Evolutionary conservation across 1,140 invertebrate species (phyloP).

Genomic region (Argopecten irradians): DNA sequence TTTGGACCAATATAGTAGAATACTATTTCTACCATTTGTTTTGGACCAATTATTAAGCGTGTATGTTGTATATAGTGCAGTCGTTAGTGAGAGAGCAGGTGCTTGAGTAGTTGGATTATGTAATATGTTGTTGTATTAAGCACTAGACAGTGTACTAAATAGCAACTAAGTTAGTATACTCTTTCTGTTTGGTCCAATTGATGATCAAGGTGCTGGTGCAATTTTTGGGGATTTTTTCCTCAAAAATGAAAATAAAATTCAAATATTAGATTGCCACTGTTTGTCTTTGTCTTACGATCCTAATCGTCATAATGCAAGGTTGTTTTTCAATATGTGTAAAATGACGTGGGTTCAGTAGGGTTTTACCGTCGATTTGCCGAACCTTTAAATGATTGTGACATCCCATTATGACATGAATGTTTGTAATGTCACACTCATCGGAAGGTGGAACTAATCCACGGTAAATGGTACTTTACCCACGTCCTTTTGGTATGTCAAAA

Average conservation of each 20-base stretch:
- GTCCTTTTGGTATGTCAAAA: no score
- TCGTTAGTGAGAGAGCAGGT: background rate
- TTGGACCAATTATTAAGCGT: background rate
- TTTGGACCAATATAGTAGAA: no score
- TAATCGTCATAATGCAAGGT: no score
- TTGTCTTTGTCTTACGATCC: background rate
- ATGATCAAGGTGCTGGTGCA: constrained; percentile 1
- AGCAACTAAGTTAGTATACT: background rate
- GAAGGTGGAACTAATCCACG: no score
- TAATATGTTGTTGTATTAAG: background rate
- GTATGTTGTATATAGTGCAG: background rate
- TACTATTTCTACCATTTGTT: background rate
- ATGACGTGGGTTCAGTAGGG: no score
- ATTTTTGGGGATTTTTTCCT: background rate
- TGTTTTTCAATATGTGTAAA: no score
- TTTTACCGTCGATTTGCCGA: no score
- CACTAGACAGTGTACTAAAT: background rate
- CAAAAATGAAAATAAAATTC: background rate
- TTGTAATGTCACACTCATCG: no score
- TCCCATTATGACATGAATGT: no score
- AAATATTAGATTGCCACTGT: background rate
- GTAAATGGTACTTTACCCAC: no score
- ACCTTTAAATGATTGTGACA: no score
- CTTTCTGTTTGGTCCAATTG: background rate
- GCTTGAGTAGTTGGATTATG: background rate